A percentile compares a stretch with the other conserved stretches of the same genome.
phyloP scores from a whole-genome alignment of 2,888 invertebrate genomes.

The Pyrrhia umbra region DNA sequence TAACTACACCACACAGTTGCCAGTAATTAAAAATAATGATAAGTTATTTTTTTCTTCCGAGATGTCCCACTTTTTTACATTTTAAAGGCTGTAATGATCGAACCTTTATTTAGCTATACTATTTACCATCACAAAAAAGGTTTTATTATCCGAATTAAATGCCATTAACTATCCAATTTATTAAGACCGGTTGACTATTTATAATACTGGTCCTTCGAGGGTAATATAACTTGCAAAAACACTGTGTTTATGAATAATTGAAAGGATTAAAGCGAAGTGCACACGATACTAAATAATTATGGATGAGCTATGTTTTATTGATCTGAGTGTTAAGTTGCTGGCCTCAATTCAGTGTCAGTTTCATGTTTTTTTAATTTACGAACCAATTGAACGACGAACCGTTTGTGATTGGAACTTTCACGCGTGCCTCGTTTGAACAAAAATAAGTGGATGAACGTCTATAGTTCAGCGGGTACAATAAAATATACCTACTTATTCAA shows the following conservation, averaged over 20 bases:
- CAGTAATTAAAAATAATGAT: slow-evolving; percentile 34
- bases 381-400: slow-evolving; percentile 11
- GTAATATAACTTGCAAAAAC: slow-evolving; percentile 40
- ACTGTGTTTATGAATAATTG: slow-evolving; percentile 50
- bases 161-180: slow-evolving; percentile 22
- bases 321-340: slow-evolving; percentile 31
- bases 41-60: not conserved
- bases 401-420: slow-evolving; percentile 22
- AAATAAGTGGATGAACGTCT: not conserved
- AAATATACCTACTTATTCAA: no score
- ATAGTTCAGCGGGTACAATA: no score
- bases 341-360: slow-evolving; percentile 38
- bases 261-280: slow-evolving; percentile 45
- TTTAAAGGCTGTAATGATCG: not conserved
- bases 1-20: not conserved
- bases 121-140: slow-evolving; percentile 25
- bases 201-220: slow-evolving; percentile 19
- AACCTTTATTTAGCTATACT: slow-evolving; percentile 6
- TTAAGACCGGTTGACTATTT: slow-evolving; percentile 28
- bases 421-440: slow-evolving; percentile 1
- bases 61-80: not conserved
- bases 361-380: slow-evolving; percentile 24
- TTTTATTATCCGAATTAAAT: slow-evolving; percentile 26
- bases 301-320: slow-evolving; percentile 54
- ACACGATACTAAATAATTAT: slow-evolving; percentile 52